A percentile compares a stretch with the other conserved stretches of the same genome.
phyloP scores from a whole-genome alignment of 2,113 vertebrate species.

The Gallinago undulata region DNA sequence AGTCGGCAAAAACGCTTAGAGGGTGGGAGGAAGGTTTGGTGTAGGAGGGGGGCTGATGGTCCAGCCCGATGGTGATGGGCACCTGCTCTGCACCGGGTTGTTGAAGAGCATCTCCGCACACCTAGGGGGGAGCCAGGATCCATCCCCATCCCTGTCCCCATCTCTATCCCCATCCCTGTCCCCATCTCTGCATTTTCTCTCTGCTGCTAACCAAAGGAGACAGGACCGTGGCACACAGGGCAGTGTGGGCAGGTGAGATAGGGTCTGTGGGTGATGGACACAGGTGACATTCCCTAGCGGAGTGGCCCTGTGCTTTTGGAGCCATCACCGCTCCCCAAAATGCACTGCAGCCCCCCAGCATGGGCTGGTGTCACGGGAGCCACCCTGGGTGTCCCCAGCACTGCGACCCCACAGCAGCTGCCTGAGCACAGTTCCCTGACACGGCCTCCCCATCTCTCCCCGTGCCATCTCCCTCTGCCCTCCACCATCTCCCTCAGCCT shows the following conservation, averaged over 20 bases:
- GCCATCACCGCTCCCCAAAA: background rate
- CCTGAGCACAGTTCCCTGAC: rapidly evolving
- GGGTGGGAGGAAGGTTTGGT: background rate
- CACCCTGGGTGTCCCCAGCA: background rate
- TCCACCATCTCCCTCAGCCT: background rate
- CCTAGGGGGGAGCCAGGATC: background rate
- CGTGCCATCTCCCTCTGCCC: background rate
- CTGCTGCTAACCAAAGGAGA: too few species aligned
- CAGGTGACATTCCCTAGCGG: background rate
- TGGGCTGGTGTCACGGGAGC: background rate
- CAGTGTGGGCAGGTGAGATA: background rate
- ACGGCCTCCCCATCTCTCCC: background rate
- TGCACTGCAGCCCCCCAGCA: background rate
- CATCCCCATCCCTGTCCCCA: background rate
- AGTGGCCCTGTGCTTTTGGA: rapidly evolving
- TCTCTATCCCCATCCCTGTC: background rate
- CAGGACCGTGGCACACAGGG: background rate
- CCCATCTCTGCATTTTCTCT: background rate
- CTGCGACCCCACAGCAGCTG: background rate
- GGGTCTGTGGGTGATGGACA: background rate
- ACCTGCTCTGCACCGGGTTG: background rate
- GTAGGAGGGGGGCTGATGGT: background rate
- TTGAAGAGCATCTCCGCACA: background rate
- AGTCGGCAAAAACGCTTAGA: background rate
- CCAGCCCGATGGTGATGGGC: background rate